Evolutionary conservation across 2,113 vertebrate species (phyloP), one percentile per base, ranked within the genome.

Genomic region (Crypturellus undulatus): DNA sequence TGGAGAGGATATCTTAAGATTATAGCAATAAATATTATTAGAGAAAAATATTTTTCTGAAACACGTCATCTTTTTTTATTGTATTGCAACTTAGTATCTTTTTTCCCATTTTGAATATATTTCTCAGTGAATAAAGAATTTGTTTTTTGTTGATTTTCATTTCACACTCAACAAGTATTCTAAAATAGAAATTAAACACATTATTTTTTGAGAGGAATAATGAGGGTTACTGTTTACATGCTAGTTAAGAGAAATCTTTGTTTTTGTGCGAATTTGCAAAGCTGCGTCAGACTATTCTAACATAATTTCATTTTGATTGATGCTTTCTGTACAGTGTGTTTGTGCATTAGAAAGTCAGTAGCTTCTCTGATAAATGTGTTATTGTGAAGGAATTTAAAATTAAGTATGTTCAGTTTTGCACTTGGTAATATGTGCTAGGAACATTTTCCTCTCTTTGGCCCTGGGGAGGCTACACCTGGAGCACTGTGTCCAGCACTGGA

Each of bases 361-460:
- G 30, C 82, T 87, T 94, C 95, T 68, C 87, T 67, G 87, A 63
- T 82, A 75, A 94, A 85, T 69, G 30, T 43, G 52, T 90, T 94
- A 22, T 69, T 26, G 14, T 92, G 87, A 95, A 69, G 94, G 84
- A 79, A 87, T 96, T 86, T 95, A 92, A 92, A 75, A 80, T 65
- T 63, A 25, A 78, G 38, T 45, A 13, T 47, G 47, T 94, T 96
- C 79, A 40, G 68, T 80, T 87, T 58, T 89, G 59, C 62, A 38
- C 26, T 95, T 94, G 71, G 32, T 67, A 89, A 62, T 73, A 71
- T 6, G 43, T 45, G n/a, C 38, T 38, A 38, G 38, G 38, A 38
- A 38, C 54, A 17, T 58, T 58, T 18, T 28, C 30, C 54, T 32
- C 30, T 58, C 6, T 9, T 58, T 32, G 30, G 54, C 28, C 54